phyloP scores from a whole-genome alignment of 2,888 invertebrate species.

The Amaurobius ferox region DNA sequence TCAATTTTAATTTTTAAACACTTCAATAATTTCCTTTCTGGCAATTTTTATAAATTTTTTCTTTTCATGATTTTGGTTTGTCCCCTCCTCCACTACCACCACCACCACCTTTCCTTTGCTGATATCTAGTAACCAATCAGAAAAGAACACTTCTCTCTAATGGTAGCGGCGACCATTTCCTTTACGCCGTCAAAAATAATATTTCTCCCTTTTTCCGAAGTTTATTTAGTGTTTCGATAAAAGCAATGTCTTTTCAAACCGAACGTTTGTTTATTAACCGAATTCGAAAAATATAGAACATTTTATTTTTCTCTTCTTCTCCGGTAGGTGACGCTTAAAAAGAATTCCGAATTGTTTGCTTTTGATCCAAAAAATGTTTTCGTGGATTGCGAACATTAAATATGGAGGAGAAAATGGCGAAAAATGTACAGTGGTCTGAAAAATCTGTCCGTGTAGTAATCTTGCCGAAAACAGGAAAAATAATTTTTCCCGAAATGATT shows the following conservation, averaged over 20 bases:
- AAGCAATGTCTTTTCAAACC: background rate
- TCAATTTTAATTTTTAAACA: too few relatives aligned
- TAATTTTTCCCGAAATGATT: background rate
- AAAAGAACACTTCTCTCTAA: background rate
- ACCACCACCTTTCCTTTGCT: too few relatives aligned
- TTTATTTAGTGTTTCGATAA: background rate
- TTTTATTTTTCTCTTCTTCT: background rate
- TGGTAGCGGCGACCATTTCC: background rate
- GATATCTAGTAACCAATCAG: background rate
- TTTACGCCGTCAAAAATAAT: constrained; percentile 1
- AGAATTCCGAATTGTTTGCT: background rate
- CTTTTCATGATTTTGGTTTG: too few relatives aligned
- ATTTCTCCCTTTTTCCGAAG: background rate
- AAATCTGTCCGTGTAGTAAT: too few relatives aligned
- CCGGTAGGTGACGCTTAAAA: background rate
- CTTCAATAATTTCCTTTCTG: too few relatives aligned
- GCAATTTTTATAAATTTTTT: too few relatives aligned
- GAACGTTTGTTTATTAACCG: background rate
- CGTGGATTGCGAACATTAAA: too few relatives aligned
- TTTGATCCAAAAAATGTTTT: background rate
- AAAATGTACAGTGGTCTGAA: too few relatives aligned
- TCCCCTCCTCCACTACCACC: too few relatives aligned
- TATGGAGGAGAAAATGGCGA: too few relatives aligned
- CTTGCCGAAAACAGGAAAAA: too few relatives aligned
- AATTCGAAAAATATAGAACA: constrained; percentile 1